phyloP scores from a whole-genome alignment of 2,888 invertebrate species.

The Andrena bucephala region DNA sequence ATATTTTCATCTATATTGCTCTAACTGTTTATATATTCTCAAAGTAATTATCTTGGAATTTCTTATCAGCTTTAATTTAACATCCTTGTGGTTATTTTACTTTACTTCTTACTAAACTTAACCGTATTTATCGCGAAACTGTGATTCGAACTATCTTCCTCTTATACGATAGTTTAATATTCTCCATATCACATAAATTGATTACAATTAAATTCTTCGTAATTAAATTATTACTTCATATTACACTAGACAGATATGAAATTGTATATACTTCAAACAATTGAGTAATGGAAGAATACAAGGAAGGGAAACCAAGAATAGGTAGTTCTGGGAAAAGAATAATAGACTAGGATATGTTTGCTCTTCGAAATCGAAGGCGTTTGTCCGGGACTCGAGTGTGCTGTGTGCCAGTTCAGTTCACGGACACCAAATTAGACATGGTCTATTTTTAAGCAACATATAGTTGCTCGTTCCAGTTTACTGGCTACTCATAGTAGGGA shows the following conservation, averaged over 20 bases:
- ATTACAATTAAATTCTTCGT: neutral
- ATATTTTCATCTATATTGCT: too few relatives aligned
- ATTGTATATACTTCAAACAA: neutral
- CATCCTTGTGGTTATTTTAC: too few relatives aligned
- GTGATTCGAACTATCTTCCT: neutral
- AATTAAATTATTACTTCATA: neutral
- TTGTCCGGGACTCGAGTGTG: slow-evolving; percentile 68
- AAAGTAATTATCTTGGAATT: too few relatives aligned
- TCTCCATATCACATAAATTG: neutral
- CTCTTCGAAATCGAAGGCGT: slow-evolving; percentile 57
- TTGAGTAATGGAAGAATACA: neutral
- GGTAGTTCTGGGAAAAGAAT: slow-evolving; percentile 37
- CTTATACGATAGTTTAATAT: neutral
- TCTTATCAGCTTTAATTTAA: too few relatives aligned
- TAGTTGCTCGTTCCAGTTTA: slow-evolving; percentile 81
- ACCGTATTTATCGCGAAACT: too few relatives aligned
- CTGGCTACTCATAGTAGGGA: slow-evolving; percentile 69
- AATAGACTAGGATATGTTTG: slow-evolving; percentile 35
- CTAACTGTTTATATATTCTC: too few relatives aligned
- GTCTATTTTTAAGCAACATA: slow-evolving; percentile 82
- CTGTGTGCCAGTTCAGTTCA: slow-evolving; percentile 81
- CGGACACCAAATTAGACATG: slow-evolving; percentile 84
- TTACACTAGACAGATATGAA: neutral
- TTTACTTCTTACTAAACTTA: too few relatives aligned
- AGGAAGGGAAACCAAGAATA: slow-evolving; percentile 5